phyloP scores from a whole-genome alignment of 2,797 vertebrate genomes.

The Tauraco hartlaubi region DNA sequence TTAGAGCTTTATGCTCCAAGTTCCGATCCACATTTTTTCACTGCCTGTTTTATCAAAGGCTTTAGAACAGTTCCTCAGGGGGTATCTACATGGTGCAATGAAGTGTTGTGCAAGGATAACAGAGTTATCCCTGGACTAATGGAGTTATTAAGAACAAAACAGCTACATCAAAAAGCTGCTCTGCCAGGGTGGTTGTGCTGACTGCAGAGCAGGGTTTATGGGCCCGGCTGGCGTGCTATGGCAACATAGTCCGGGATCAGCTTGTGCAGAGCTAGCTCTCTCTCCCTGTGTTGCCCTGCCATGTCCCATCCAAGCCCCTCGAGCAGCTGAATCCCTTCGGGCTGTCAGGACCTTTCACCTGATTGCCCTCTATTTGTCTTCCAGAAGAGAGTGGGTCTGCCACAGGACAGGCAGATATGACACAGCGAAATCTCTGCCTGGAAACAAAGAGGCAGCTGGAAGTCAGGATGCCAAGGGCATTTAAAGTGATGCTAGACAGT shows the following conservation, averaged over 20 bases:
- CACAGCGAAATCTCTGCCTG: neutral
- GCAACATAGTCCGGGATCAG: neutral
- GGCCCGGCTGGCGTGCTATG: neutral
- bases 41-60: slow-evolving; percentile 1
- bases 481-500: neutral
- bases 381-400: neutral
- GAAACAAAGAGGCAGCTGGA: neutral
- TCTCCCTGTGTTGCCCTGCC: neutral
- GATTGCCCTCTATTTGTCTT: neutral
- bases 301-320: neutral
- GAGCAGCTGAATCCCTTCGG: neutral
- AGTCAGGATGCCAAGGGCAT: neutral
- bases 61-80: slow-evolving; percentile 7
- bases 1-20: neutral
- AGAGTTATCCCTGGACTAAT: slow-evolving; percentile 20
- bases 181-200: neutral
- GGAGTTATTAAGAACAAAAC: neutral
- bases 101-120: slow-evolving; percentile 23
- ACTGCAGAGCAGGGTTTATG: neutral
- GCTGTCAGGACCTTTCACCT: neutral
- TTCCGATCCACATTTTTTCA: neutral
- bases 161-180: neutral
- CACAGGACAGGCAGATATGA: neutral
- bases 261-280: neutral
- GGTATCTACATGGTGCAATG: neutral